Evolutionary conservation across 2,113 vertebrate genomes (phyloP).

Genomic region (Eidolon helvum): DNA sequence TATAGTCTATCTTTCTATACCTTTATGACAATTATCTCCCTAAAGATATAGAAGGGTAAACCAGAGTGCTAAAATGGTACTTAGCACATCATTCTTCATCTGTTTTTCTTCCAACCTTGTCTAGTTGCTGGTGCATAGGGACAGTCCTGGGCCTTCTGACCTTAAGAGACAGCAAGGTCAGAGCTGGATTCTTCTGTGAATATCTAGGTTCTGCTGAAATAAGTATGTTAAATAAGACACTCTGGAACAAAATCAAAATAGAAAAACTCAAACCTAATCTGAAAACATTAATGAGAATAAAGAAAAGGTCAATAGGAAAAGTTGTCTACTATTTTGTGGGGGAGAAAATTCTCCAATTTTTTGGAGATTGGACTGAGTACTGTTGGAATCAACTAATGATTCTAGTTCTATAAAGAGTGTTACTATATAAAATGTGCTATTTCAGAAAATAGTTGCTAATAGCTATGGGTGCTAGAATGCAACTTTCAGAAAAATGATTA

Average conservation of each 20-base stretch:
- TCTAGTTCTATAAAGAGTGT: background rate
- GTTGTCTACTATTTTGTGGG: background rate
- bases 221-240: background rate
- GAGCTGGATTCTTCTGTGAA: background rate
- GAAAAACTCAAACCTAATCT: background rate
- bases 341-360: background rate
- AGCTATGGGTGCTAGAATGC: background rate
- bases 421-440: background rate
- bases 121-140: background rate
- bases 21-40: background rate
- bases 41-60: background rate
- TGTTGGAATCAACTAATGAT: background rate
- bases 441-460: background rate
- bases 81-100: background rate
- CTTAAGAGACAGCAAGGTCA: background rate
- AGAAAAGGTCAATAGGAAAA: background rate
- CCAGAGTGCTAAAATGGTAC: background rate
- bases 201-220: background rate
- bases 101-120: background rate
- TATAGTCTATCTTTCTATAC: background rate
- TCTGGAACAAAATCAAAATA: background rate
- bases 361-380: background rate
- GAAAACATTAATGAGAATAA: background rate
- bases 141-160: background rate
- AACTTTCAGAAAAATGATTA: background rate